These are phyloP conservation scores for Halictus rubicundus DNA, from an alignment of 1,140 invertebrate genomes.

Conservation along the genomic window DNA sequence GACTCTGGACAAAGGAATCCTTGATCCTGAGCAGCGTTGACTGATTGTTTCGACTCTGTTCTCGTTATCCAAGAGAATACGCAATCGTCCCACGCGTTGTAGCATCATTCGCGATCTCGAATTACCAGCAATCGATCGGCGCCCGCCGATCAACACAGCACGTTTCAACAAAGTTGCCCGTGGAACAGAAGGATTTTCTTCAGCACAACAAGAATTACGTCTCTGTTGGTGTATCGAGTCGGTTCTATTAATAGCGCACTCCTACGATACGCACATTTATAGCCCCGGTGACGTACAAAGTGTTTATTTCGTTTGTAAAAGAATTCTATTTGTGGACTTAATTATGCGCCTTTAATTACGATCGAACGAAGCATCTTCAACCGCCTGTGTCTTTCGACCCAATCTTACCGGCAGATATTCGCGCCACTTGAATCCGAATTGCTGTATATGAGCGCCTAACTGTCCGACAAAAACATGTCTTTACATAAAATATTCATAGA, in stretches of 20 bases:
- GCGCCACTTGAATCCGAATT: too few species aligned
- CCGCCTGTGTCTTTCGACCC: too few species aligned
- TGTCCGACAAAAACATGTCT: too few species aligned
- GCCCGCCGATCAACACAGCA: not conserved
- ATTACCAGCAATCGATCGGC: too few species aligned
- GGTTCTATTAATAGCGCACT: not conserved
- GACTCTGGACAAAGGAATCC: slow-evolving; percentile 37
- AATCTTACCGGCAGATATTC: too few species aligned
- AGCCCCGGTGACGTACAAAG: not conserved
- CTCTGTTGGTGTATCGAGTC: not conserved
- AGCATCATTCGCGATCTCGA: not conserved
- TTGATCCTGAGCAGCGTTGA: slow-evolving; percentile 29
- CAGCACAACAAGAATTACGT: not conserved
- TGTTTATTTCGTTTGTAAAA: not conserved
- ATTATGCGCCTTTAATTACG: not conserved
- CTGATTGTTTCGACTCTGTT: slow-evolving; percentile 46
- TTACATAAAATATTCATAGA: slow-evolving; percentile 27
- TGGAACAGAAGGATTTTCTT: not conserved
- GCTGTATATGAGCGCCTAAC: too few species aligned
- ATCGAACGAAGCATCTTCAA: not conserved
- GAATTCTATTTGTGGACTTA: not conserved
- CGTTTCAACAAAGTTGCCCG: not conserved
- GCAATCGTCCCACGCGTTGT: slow-evolving; percentile 20
- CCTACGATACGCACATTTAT: not conserved
- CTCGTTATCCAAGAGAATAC: slow-evolving; percentile 37